Base-by-base conservation (phyloP, 64 coral and sea anemone genomes). In the Dendronephthya gigantea region DNA sequence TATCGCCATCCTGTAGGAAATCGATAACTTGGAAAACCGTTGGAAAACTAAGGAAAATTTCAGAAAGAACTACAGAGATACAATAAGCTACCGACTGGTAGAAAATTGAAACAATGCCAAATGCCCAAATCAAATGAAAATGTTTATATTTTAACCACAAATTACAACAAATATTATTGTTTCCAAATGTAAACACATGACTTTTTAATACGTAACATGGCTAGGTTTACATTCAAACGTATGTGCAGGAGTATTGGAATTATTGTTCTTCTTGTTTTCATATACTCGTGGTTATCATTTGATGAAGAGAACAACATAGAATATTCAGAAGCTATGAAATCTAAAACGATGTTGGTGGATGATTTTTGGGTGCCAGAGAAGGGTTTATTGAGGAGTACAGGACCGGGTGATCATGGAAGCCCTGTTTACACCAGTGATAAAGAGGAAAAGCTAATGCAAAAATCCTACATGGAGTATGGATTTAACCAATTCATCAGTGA, bases 401-500 rank as follows among this genome's bases (percentile, higher is more conserved):
- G 94, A 2, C 92, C 92, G 27, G 95, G 95, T 16, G 85, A 89
- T 16, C 83, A 86, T 47, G 95, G 95, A 3, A 83, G 87, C 28
- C 92, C 95, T 17, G 92, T 98, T 2, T 65, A 93, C 27, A 98
- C 89, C 7, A 87, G 89, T 36, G 49, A 92, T 13, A 84, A 86
- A 7, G 92, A 93, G 17, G 68, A 90, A 4, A 66, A 35, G n/a
- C 83, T 91, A 55, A 93, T 91, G 81, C 72, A 91, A 4, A 68
- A 50, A 65, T 84, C 95, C 27, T 98, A 98, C 40, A 68, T 89
- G 2, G 92, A 93, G 23, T 98, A 91, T 86, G 95, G 95, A n/a
- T 98, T 98, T 59, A 98, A 98, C 86, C 95, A 98, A 50, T 88
- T 82, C 58, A 83, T 98, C 33, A 98, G 95, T 83, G 95, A 98